Conservation (phyloP, 2,113 vertebrate species). For the Phalacrocorax carbo region DNA sequence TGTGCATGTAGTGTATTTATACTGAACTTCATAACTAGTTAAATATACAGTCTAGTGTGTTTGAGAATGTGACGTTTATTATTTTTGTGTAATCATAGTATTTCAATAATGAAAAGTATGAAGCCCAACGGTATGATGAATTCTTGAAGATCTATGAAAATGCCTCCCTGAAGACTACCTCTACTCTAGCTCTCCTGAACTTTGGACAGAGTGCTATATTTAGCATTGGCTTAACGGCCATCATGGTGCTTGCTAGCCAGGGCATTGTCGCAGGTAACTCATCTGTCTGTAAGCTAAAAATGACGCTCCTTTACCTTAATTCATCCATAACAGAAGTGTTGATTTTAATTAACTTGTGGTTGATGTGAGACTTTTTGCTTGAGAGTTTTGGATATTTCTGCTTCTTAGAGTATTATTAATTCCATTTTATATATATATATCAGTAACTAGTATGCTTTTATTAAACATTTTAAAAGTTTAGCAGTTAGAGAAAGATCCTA, state of each 20-base stretch:
- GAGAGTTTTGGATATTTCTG: neutral
- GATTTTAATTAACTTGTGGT: neutral
- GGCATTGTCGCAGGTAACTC: constrained; percentile 91
- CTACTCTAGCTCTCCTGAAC: constrained; percentile 93
- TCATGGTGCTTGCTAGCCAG: constrained; percentile 95
- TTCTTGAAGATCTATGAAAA: constrained; percentile 91
- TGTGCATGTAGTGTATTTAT: neutral
- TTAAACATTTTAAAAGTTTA: neutral
- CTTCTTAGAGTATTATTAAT: neutral
- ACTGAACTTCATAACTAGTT: neutral
- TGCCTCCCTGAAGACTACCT: constrained; percentile 93
- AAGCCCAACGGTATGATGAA: constrained; percentile 90
- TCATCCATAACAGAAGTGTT: neutral
- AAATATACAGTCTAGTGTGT: accelerated
- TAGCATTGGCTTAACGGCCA: constrained; percentile 87
- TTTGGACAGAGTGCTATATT: constrained; percentile 96
- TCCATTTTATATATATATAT: neutral
- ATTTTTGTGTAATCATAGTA: constrained; percentile 76
- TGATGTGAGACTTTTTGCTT: neutral
- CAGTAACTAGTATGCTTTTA: neutral
- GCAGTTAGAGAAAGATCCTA: neutral
- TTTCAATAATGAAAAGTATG: constrained; percentile 98
- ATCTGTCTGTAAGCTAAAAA: neutral
- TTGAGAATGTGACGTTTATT: neutral
- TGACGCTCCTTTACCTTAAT: neutral